Evolutionary conservation across 1,140 invertebrate species (phyloP).

Genomic region (Lineus longissimus): DNA sequence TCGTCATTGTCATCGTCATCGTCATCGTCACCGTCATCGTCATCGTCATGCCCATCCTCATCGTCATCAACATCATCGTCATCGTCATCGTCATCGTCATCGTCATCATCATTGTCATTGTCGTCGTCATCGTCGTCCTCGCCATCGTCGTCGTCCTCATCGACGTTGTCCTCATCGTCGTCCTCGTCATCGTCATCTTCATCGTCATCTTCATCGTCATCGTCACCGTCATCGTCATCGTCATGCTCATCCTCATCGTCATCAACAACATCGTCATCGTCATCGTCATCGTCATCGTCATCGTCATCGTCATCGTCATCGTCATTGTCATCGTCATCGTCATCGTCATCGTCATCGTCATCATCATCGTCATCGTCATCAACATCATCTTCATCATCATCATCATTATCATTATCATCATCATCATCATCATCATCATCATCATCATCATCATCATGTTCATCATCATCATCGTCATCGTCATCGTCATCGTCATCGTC

Average conservation of each 20-base stretch:
- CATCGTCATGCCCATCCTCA: too few relatives aligned
- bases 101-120: background rate
- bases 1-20: constrained; percentile 10
- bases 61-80: too few relatives aligned
- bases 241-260: too few relatives aligned
- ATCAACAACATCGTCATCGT: too few relatives aligned
- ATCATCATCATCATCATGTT: constrained; percentile 10
- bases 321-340: background rate
- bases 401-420: constrained; percentile 7
- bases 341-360: background rate
- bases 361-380: constrained; percentile 15
- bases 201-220: background rate
- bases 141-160: too few relatives aligned
- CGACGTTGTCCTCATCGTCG: too few relatives aligned
- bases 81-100: background rate
- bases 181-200: too few relatives aligned
- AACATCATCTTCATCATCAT: constrained; percentile 16
- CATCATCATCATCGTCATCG: constrained; percentile 16
- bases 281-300: too few relatives aligned
- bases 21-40: constrained; percentile 6
- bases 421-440: background rate
- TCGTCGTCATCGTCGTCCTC: background rate
- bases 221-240: constrained; percentile 1
- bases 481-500: constrained; percentile 11
- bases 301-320: constrained; percentile 1